phyloP scores from a whole-genome alignment of 2,113 vertebrate species.

The Sardina pilchardus region DNA sequence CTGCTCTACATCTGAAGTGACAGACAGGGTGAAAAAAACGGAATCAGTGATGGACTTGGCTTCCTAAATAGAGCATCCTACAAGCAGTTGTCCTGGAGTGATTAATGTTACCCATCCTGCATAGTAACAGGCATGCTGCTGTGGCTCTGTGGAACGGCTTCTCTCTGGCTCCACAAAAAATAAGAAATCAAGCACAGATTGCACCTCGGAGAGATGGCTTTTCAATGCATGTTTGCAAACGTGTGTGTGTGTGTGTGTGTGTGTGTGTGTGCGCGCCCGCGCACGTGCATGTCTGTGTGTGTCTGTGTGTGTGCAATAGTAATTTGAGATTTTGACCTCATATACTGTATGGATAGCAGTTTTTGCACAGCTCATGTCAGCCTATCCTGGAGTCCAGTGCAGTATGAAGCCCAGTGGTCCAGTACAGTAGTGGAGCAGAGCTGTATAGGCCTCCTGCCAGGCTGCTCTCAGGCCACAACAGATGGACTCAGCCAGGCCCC shows the following conservation, averaged over 20 bases:
- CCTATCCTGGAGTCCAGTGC: neutral
- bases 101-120: conserved; percentile 42
- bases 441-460: conserved; percentile 30
- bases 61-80: conserved; percentile 29
- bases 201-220: neutral
- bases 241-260: neutral
- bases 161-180: neutral
- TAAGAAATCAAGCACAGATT: conserved; percentile 14
- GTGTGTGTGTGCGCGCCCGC: neutral
- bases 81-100: conserved; percentile 12
- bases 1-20: conserved; percentile 10
- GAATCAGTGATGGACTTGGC: conserved; percentile 28
- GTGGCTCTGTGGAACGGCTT: neutral
- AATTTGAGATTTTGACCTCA: neutral
- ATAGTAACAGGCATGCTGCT: conserved; percentile 37
- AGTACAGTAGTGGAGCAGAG: neutral
- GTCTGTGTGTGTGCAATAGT: neutral
- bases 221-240: neutral
- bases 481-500: conserved; percentile 51
- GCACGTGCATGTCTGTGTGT: neutral
- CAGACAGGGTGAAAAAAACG: neutral
- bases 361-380: neutral
- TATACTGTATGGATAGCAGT: neutral
- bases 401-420: neutral
- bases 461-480: conserved; percentile 43